phyloP scores from a whole-genome alignment of 2,888 invertebrate genomes.

The Exocentrus adspersus region DNA sequence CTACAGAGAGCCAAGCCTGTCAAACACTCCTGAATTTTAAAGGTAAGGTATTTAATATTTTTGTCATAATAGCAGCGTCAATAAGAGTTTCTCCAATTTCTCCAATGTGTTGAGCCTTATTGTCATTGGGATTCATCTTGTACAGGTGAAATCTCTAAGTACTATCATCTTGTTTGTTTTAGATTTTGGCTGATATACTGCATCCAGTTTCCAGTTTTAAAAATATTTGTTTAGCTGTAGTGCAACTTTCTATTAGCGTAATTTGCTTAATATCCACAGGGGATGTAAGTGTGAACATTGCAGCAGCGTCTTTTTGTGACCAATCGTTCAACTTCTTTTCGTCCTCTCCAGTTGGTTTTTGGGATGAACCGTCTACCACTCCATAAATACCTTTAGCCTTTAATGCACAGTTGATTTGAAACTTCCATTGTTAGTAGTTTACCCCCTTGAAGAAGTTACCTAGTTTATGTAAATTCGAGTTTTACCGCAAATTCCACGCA shows the following conservation, averaged over 20 bases:
- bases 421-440: not conserved
- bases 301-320: not conserved
- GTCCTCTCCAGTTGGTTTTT: not conserved
- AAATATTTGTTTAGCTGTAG: slow-evolving; percentile 35
- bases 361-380: not conserved
- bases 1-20: slow-evolving; percentile 41
- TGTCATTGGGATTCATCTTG: slow-evolving; percentile 35
- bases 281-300: slow-evolving; percentile 30
- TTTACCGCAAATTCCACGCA: too few relatives aligned
- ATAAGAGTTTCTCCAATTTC: slow-evolving; percentile 37
- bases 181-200: not conserved
- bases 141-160: slow-evolving; percentile 39
- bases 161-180: slow-evolving; percentile 34
- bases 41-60: slow-evolving; percentile 17
- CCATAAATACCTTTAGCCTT: not conserved
- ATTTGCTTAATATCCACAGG: slow-evolving; percentile 8
- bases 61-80: slow-evolving; percentile 27
- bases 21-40: slow-evolving; percentile 32
- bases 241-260: slow-evolving; percentile 37
- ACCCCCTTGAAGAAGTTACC: too few relatives aligned
- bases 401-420: not conserved
- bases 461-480: too few relatives aligned
- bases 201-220: slow-evolving; percentile 3
- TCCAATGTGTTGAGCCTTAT: slow-evolving; percentile 42
- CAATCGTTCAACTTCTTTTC: not conserved